phyloP scores from a whole-genome alignment of 2,888 invertebrate genomes.

The Galerucella pusilla region DNA sequence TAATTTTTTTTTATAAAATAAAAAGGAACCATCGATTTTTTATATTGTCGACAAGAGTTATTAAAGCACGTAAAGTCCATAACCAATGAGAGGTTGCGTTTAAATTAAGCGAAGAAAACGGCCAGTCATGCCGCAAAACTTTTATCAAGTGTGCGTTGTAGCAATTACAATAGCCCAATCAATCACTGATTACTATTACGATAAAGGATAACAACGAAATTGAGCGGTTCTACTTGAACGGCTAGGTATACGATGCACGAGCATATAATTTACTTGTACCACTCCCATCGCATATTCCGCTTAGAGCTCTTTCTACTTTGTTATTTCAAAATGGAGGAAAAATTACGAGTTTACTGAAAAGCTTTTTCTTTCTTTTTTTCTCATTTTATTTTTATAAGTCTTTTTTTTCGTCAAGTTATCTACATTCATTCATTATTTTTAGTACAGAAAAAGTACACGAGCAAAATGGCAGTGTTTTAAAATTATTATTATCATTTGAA shows the following conservation, averaged over 20 bases:
- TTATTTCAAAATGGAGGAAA: constrained; percentile 43
- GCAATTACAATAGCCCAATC: constrained; percentile 53
- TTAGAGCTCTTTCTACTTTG: constrained; percentile 31
- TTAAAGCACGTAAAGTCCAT: constrained; percentile 43
- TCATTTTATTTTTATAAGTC: constrained; percentile 8
- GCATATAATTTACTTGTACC: constrained; percentile 57
- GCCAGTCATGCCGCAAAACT: constrained; percentile 56
- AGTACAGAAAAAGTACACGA: neutral
- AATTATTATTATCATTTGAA: neutral
- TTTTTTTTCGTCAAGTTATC: constrained; percentile 9
- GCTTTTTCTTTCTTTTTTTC: constrained; percentile 19
- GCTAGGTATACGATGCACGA: constrained; percentile 50
- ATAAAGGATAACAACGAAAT: constrained; percentile 41
- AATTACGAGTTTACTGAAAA: constrained; percentile 33
- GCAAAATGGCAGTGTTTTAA: neutral
- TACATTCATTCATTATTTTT: constrained; percentile 13
- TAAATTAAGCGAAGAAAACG: constrained; percentile 59
- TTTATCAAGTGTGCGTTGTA: constrained; percentile 55
- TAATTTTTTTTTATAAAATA: neutral
- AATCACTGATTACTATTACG: constrained; percentile 46
- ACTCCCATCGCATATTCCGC: constrained; percentile 51
- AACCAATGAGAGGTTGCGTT: constrained; percentile 54
- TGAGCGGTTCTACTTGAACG: constrained; percentile 48
- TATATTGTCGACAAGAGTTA: constrained; percentile 7
- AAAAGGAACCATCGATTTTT: constrained; percentile 33